phyloP scores from a whole-genome alignment of 2,797 vertebrate species.

The Zenarchopterus dispar region DNA sequence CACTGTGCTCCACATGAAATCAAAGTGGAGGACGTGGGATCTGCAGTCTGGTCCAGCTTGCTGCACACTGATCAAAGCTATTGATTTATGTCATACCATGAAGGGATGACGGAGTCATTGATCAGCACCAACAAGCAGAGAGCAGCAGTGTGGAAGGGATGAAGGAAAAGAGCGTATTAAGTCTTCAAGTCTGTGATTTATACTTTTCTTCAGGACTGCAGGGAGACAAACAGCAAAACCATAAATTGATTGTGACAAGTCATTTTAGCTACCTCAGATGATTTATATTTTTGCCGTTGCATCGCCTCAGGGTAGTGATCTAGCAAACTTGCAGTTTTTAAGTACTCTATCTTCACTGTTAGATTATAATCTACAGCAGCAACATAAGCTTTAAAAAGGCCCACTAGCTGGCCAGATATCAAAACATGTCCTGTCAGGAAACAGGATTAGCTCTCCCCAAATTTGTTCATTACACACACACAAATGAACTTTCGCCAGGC shows the following conservation, averaged over 20 bases:
- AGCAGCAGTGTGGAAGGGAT: slow-evolving; percentile 6
- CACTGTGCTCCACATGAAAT: slow-evolving; percentile 42
- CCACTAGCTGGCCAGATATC: slow-evolving; percentile 32
- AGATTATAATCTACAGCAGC: slow-evolving; percentile 23
- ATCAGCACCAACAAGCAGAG: slow-evolving; percentile 57
- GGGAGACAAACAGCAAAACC: not conserved
- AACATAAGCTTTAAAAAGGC: slow-evolving; percentile 23
- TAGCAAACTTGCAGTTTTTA: slow-evolving; percentile 32
- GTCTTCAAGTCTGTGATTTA: not conserved
- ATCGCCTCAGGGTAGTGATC: slow-evolving; percentile 33
- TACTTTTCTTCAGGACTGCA: slow-evolving; percentile 4
- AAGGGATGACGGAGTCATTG: slow-evolving; percentile 59
- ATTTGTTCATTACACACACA: slow-evolving; percentile 41
- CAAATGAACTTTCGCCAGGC: slow-evolving; percentile 45
- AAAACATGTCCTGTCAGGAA: slow-evolving; percentile 34
- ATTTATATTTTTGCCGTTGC: slow-evolving; percentile 3
- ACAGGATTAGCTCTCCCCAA: slow-evolving; percentile 24
- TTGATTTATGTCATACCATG: slow-evolving; percentile 73
- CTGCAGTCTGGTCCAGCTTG: slow-evolving; percentile 57
- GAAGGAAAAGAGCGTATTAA: slow-evolving; percentile 16
- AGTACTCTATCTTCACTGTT: slow-evolving; percentile 19
- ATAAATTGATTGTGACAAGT: slow-evolving; percentile 10
- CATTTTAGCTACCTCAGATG: slow-evolving; percentile 15
- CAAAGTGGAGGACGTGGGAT: slow-evolving; percentile 49
- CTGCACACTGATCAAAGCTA: slow-evolving; percentile 76